These are phyloP conservation scores for Bergia sp. DNA, from an alignment of 92 coral and sea anemone genomes.

Conservation along the genomic window DNA sequence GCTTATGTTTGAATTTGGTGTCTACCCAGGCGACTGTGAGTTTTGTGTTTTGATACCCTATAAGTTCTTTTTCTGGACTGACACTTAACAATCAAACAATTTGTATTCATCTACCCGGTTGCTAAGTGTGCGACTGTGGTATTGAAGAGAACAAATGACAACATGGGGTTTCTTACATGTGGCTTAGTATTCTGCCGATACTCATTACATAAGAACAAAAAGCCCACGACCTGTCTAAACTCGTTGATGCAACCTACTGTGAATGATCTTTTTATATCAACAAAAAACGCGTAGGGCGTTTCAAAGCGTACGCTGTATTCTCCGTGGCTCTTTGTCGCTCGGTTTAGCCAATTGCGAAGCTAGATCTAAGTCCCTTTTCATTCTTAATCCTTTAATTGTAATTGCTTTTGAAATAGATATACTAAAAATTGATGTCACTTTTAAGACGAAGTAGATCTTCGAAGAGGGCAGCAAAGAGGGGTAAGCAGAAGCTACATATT, in stretches of 20 bases:
- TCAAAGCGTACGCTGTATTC: constrained; percentile 2
- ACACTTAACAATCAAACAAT: neutral
- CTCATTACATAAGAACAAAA: constrained; percentile 36
- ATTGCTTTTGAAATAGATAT: constrained; percentile 12
- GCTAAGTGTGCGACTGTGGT: constrained; percentile 34
- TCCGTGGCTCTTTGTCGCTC: neutral
- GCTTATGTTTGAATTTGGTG: neutral
- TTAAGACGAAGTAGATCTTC: constrained; percentile 14
- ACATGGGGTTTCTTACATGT: constrained; percentile 42
- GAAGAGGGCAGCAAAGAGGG: neutral
- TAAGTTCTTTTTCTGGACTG: neutral
- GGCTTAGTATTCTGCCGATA: neutral
- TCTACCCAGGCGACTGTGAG: neutral
- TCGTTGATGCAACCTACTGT: neutral
- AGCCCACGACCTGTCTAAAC: constrained; percentile 7
- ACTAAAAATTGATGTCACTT: neutral
- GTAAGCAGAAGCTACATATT: neutral
- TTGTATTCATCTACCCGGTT: constrained; percentile 7
- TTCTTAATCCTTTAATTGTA: constrained; percentile 20
- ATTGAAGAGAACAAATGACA: constrained; percentile 34
- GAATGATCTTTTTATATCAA: neutral
- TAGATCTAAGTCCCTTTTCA: neutral
- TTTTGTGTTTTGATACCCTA: neutral
- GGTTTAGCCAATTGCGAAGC: constrained; percentile 14
- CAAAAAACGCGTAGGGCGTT: constrained; percentile 24